Base-by-base conservation (phyloP, 2,888 invertebrate genomes). In the Gerris lacustris region DNA sequence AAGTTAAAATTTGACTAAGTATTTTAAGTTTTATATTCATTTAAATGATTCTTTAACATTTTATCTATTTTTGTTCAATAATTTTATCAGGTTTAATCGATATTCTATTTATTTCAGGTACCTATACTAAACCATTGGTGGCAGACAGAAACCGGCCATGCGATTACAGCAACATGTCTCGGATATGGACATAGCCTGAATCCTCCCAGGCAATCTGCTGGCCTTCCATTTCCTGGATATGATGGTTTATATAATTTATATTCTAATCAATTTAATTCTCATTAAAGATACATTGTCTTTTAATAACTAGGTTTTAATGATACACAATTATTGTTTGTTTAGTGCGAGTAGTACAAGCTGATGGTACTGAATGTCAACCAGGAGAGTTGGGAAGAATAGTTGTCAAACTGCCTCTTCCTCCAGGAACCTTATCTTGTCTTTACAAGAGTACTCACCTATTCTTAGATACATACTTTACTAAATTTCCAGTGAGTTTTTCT, bases 61-160 rank as follows among this genome's bases (percentile, higher is more conserved):
- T 2, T 4, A 31, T 31, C 2, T 31, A 31, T 31, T 31, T 31
- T 31, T 31, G 31, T n/a, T n/a, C n/a, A n/a, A n/a, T n/a, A n/a
- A n/a, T n/a, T n/a, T n/a, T n/a, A n/a, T n/a, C n/a, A n/a, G n/a
- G n/a, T 31, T 55, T 55, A 15, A 55, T 55, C 9, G 2, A 55
- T 55, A 55, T 11, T 55, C 1, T 55, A 55, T 15, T 55, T 15
- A 55, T 55, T 55, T 15, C 55, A 79, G 79, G 81, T 88, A 7
- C 91, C 92, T 0, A 85, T 94, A 5, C 80, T 94, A 69, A 96
- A 96, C 80, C 92, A 96, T 80, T 96, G 95, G 95, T 96, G 96
- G 96, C 96, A 96, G 82, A 96, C 96, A 2, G 96, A 96, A 82
- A 91, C 93, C 0, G 96, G 96, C 0, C 92, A 93, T 73, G 88